These are phyloP conservation scores for Crotalus horridus DNA, from an alignment of 2,113 vertebrate species.

Conservation along the genomic window DNA sequence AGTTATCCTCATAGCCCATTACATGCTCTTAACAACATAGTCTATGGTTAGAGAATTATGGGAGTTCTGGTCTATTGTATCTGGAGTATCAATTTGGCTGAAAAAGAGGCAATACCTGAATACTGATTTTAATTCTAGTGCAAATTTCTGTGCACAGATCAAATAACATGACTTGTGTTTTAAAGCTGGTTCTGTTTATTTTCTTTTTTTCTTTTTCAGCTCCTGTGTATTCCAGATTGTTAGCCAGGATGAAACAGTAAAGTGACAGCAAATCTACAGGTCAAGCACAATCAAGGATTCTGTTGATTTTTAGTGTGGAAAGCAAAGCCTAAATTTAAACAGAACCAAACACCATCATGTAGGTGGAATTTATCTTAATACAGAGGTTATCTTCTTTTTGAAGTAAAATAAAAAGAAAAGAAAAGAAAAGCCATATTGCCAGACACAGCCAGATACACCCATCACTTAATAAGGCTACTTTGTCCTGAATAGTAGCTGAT, in stretches of 20 bases:
- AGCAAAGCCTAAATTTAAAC: constrained; percentile 54
- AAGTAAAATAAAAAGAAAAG: constrained; percentile 18
- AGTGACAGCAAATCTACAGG: neutral
- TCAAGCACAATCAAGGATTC: constrained; percentile 5
- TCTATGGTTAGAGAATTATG: neutral
- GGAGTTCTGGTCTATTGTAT: neutral
- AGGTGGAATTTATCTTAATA: constrained; percentile 28
- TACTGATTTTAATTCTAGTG: constrained; percentile 20
- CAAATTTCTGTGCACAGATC: neutral
- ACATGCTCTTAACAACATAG: neutral
- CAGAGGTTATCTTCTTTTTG: constrained; percentile 48
- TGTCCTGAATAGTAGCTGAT: constrained; percentile 16
- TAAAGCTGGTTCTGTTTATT: neutral
- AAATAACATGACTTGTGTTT: neutral
- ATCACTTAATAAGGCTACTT: constrained; percentile 21
- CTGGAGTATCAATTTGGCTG: neutral
- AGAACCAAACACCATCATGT: constrained; percentile 53
- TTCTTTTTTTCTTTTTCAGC: constrained; percentile 52
- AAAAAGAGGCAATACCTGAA: neutral
- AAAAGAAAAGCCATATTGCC: constrained; percentile 63
- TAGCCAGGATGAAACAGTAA: constrained; percentile 69
- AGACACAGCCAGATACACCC: constrained; percentile 7
- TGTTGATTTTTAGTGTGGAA: constrained; percentile 35
- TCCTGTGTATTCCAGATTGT: constrained; percentile 67
- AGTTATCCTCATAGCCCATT: neutral